phyloP scores from a whole-genome alignment of 2,888 invertebrate species.

The Carpatolechia fugitivella region DNA sequence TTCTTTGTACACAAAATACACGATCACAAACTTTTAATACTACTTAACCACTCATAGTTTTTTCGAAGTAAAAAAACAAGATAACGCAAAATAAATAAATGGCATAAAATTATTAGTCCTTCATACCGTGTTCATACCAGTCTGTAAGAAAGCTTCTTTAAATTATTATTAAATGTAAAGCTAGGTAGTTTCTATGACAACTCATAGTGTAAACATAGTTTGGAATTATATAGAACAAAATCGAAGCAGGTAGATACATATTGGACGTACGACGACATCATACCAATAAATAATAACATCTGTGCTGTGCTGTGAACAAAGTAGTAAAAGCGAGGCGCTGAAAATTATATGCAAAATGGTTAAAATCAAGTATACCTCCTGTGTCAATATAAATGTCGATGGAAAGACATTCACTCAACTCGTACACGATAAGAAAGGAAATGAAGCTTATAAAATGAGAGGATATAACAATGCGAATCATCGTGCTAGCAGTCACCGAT shows the following conservation, averaged over 20 bases:
- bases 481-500: background rate
- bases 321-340: background rate
- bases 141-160: too few species aligned
- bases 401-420: slow-evolving; percentile 1
- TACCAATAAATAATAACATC: too few species aligned
- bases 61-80: too few species aligned
- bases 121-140: too few species aligned
- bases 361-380: background rate
- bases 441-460: background rate
- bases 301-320: background rate
- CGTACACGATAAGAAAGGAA: background rate
- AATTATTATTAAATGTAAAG: too few species aligned
- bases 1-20: background rate
- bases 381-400: background rate
- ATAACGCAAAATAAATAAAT: too few species aligned
- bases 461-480: too few species aligned
- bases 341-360: background rate
- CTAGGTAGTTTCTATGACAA: background rate
- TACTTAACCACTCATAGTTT: too few species aligned
- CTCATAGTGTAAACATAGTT: background rate
- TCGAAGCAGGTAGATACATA: background rate
- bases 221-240: background rate
- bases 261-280: background rate
- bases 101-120: too few species aligned
- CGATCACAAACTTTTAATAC: too few species aligned